Percentiles rank a stretch among this genome's conserved stretches.
Evolutionary conservation across 1,140 invertebrate species (phyloP).

Genomic region (Asbolus verrucosus): DNA sequence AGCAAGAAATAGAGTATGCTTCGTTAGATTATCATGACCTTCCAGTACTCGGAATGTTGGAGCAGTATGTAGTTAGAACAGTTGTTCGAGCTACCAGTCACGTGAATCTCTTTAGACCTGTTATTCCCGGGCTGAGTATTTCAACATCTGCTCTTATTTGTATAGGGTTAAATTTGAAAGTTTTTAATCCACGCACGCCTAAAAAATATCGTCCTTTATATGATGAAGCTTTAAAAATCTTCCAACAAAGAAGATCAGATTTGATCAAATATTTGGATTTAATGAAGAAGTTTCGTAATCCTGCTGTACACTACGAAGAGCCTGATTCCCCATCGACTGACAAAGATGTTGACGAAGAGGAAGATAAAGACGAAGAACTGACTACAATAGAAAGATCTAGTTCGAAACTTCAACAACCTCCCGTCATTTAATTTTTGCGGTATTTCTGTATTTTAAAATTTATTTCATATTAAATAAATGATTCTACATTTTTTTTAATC

Average conservation of each 20-base stretch:
- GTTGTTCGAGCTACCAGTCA: conserved; percentile 68
- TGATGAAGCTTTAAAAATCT: conserved; percentile 61
- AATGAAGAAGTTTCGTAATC: conserved; percentile 67
- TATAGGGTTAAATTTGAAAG: conserved; percentile 70
- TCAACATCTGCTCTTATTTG: conserved; percentile 67
- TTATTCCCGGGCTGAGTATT: conserved; percentile 68
- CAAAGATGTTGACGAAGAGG: conserved; percentile 46
- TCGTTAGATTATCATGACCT: conserved; percentile 65
- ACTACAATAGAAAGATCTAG: no score
- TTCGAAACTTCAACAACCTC: no score
- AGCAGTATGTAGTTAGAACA: conserved; percentile 68
- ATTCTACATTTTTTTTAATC: no score
- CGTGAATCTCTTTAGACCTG: conserved; percentile 67
- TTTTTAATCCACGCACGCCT: conserved; percentile 63
- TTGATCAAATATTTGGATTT: conserved; percentile 64
- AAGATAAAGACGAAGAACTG: no score
- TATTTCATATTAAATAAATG: no score
- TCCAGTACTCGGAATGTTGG: conserved; percentile 69
- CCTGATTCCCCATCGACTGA: conserved; percentile 45
- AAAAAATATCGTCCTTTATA: conserved; percentile 61
- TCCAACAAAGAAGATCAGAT: conserved; percentile 63
- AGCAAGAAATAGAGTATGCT: conserved; percentile 61
- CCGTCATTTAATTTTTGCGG: no score
- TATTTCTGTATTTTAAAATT: no score
- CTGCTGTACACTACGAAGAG: conserved; percentile 62